Base-by-base conservation (phyloP, 2,888 invertebrate genomes). In the Mylabris sibirica region DNA sequence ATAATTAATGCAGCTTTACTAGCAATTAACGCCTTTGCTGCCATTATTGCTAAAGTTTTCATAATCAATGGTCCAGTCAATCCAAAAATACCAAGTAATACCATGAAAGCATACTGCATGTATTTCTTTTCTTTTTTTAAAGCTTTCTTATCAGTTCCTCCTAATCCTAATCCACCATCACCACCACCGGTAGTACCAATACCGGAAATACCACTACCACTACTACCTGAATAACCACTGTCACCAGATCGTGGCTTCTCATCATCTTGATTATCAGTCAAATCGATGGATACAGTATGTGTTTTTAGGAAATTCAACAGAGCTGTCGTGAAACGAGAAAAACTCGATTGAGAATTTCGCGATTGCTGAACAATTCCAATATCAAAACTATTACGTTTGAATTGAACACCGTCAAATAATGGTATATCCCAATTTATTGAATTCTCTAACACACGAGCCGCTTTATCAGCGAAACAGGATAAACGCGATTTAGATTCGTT, bases 1-100 rank as follows among this genome's bases (percentile, higher is more conserved):
- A 92, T 91, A 70, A 92, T 90, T 68, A 92, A 83, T 1, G 92
- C 92, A 61, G 92, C 90, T 82, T 92, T 92, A 82, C 91, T 91
- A 75, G 92, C 90, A 71, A 92, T 88, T 72, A 92, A 86, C 41
- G 92, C 91, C 82, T 92, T 91, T 60, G 90, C 91, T 61, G 92
- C 92, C 77, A 92, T 90, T 34, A 90, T 87, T 65, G 91, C 91
- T 73, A 92, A 84, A 30, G 90, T 90, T 84, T 92, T 92, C 78
- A 92, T 84, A 53, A 91, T 89, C 80, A 92, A 85, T 1, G 92
- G 91, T 72, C 90, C 91, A 59, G 91, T 90, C 70, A 92, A 88
- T 75, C 91, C 91, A 82, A 91, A 82, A 63, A 84, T 81, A 17
- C 67, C 68, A 65, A 84, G 71, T 22, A 84, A 74, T 0, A 81